Conservation (phyloP, 35 echinoderm and acorn worm genomes). For the Acanthaster planci region DNA sequence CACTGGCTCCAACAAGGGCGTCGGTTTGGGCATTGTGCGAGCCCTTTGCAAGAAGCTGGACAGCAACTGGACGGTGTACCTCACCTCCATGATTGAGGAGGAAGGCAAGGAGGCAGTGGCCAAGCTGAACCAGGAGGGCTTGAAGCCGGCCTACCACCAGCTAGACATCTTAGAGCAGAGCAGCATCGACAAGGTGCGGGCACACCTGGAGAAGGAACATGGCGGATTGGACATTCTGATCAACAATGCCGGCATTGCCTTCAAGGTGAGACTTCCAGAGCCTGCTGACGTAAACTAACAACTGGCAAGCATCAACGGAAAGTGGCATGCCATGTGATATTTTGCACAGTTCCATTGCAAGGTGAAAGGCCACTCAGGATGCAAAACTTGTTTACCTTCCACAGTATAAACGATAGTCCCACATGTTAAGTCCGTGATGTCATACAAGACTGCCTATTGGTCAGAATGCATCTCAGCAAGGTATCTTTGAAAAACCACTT, state of each 20-base stretch:
- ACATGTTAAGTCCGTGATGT: neutral
- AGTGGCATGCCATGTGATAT: neutral
- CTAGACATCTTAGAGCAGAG: slow-evolving; percentile 56
- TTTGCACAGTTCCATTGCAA: neutral
- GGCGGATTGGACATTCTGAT: slow-evolving; percentile 74
- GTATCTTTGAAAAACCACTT: too few relatives aligned
- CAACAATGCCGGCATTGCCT: slow-evolving; percentile 75
- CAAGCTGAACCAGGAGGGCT: slow-evolving; percentile 60
- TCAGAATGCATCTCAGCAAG: too few relatives aligned
- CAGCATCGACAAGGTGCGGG: slow-evolving; percentile 26
- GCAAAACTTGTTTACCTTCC: neutral
- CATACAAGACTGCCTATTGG: neutral
- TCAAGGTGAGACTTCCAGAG: slow-evolving; percentile 48
- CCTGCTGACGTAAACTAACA: too few relatives aligned
- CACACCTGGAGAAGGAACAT: slow-evolving; percentile 47
- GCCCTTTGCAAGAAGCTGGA: slow-evolving; percentile 70
- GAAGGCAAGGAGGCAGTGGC: slow-evolving; percentile 54
- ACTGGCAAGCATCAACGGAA: neutral
- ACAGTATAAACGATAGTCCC: neutral
- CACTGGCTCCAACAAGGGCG: slow-evolving; percentile 79
- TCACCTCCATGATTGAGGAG: slow-evolving; percentile 66
- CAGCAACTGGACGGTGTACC: slow-evolving; percentile 52
- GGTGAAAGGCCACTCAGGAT: neutral
- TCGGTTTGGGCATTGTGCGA: slow-evolving; percentile 73
- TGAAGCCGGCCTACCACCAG: slow-evolving; percentile 54